Percentiles rank a stretch among this genome's conserved stretches.
Evolutionary conservation across 2,888 invertebrate genomes (phyloP).

Genomic region (Cynaeus angustus): DNA sequence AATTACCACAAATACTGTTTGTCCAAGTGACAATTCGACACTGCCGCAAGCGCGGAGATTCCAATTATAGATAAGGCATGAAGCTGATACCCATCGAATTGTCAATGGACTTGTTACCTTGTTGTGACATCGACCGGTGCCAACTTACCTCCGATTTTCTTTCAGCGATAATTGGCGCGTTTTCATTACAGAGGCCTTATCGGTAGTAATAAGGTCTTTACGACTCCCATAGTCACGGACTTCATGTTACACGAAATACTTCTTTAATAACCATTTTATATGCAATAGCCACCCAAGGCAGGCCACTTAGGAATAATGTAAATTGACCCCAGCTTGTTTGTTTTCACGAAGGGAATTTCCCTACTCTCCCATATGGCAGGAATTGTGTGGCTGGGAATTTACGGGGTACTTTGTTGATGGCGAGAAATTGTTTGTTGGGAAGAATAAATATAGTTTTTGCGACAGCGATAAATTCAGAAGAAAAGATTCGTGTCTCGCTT

Average conservation of each 20-base stretch:
- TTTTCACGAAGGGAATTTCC: constrained; percentile 17
- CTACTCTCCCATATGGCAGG: constrained; percentile 5
- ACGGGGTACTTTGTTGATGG: constrained; percentile 13
- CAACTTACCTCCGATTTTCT: background rate
- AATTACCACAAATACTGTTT: constrained; percentile 11
- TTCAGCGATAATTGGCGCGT: constrained; percentile 26
- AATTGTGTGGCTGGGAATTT: constrained; percentile 10
- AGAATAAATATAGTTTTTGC: constrained; percentile 28
- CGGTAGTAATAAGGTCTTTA: constrained; percentile 30
- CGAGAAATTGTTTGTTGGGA: constrained; percentile 18
- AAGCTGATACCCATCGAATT: constrained; percentile 31
- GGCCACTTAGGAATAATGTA: constrained; percentile 39
- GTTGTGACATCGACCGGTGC: constrained; percentile 21
- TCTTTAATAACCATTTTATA: constrained; percentile 57
- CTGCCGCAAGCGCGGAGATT: constrained; percentile 21
- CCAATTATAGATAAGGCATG: constrained; percentile 42
- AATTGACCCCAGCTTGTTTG: constrained; percentile 34
- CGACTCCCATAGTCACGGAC: constrained; percentile 32
- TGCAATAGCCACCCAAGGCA: constrained; percentile 49
- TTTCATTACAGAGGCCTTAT: constrained; percentile 32
- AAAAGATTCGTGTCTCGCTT: constrained; percentile 10
- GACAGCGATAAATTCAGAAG: constrained; percentile 17
- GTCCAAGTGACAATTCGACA: constrained; percentile 27
- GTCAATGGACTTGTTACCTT: constrained; percentile 32
- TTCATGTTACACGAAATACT: constrained; percentile 56